phyloP scores from a whole-genome alignment of 2,888 invertebrate genomes.

The Geophilus truncorum region DNA sequence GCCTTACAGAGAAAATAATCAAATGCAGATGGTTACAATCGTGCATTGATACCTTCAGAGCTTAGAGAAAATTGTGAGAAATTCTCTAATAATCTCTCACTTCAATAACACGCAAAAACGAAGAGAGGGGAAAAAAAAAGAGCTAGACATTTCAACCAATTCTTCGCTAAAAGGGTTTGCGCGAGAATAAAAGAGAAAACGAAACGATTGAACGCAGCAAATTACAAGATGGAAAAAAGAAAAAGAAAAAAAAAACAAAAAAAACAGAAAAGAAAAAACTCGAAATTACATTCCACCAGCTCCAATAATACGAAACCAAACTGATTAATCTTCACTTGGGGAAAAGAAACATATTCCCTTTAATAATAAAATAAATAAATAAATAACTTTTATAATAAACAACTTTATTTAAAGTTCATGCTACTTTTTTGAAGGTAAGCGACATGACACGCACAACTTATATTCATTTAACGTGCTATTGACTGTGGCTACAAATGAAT shows the following conservation, averaged over 20 bases:
- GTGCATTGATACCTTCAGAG: not conserved
- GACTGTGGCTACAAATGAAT: conserved; percentile 5
- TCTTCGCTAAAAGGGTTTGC: not conserved
- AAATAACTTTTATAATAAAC: not conserved
- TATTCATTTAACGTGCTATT: not conserved
- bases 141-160: not conserved
- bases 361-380: not conserved
- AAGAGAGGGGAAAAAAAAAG: not conserved
- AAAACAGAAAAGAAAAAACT: not conserved
- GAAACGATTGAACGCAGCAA: conserved; percentile 27
- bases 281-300: not conserved
- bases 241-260: not conserved
- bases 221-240: not conserved
- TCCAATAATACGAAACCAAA: not conserved
- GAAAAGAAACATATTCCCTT: not conserved
- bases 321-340: not conserved
- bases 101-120: conserved; percentile 3
- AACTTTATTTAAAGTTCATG: not conserved
- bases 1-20: conserved; percentile 1
- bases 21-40: conserved; percentile 17
- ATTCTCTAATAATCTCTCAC: conserved; percentile 22
- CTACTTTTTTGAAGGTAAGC: too few species aligned
- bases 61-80: not conserved
- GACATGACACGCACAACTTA: not conserved
- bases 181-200: conserved; percentile 19